Evolutionary conservation across 2,888 invertebrate species (phyloP).

Genomic region (Hyposoter didymator): DNA sequence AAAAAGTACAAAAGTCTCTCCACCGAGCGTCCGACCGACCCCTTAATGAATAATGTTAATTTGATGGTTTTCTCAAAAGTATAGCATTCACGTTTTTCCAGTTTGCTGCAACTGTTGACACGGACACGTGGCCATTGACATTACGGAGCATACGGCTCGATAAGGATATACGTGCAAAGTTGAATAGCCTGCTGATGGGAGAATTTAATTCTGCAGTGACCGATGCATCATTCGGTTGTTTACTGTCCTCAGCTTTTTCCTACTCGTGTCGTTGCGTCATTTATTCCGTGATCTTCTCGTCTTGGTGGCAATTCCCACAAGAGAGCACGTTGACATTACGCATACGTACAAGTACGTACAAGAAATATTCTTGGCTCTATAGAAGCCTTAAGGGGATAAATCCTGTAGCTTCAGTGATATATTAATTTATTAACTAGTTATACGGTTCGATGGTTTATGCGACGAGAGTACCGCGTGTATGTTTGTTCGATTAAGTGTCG

Average conservation of each 20-base stretch:
- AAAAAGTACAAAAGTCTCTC: no score
- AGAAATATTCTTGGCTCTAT: constrained; percentile 25
- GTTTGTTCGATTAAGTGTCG: constrained; percentile 8
- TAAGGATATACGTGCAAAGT: constrained; percentile 72
- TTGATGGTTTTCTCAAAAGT: constrained; percentile 25
- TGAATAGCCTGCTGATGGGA: constrained; percentile 49
- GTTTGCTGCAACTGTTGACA: constrained; percentile 73
- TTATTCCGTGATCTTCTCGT: constrained; percentile 65
- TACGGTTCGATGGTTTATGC: constrained; percentile 76
- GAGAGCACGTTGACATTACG: constrained; percentile 64
- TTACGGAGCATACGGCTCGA: constrained; percentile 71
- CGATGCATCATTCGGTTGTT: constrained; percentile 42
- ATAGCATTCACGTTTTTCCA: not conserved
- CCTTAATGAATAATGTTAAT: constrained; percentile 18
- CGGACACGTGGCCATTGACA: constrained; percentile 63
- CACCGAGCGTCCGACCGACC: no score
- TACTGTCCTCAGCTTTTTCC: constrained; percentile 5
- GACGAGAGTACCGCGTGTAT: constrained; percentile 32
- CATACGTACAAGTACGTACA: constrained; percentile 66
- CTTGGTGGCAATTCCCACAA: constrained; percentile 76
- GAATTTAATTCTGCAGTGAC: constrained; percentile 71
- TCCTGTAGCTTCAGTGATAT: constrained; percentile 75
- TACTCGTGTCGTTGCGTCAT: constrained; percentile 32
- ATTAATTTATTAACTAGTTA: constrained; percentile 82
- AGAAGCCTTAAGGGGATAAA: constrained; percentile 54